Evolutionary conservation across 2,113 vertebrate genomes (phyloP).

Genomic region (Ramphastos sulfuratus): DNA sequence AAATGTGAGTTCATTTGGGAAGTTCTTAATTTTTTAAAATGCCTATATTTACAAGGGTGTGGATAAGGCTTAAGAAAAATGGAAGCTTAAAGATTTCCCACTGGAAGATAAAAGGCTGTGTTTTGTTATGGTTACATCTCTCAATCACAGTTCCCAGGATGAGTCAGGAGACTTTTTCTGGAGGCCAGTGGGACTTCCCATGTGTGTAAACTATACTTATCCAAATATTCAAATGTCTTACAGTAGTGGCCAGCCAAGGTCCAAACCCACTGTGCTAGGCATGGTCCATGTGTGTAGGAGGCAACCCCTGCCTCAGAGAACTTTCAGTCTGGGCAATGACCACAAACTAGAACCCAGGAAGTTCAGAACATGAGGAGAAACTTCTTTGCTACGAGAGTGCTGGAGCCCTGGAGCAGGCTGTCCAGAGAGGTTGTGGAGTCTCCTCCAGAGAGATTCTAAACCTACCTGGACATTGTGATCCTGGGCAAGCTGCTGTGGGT

Average conservation of each 20-base stretch:
- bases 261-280: not conserved
- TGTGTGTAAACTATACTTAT: not conserved
- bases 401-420: too few relatives aligned
- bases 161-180: not conserved
- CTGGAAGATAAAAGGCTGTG: not conserved
- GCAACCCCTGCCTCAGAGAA: not conserved
- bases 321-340: not conserved
- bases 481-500: too few relatives aligned
- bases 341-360: too few relatives aligned
- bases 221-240: not conserved
- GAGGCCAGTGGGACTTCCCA: conserved; percentile 29
- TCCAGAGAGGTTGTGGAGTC: too few relatives aligned
- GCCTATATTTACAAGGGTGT: not conserved
- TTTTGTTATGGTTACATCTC: conserved; percentile 30
- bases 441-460: too few relatives aligned
- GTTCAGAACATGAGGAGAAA: too few relatives aligned
- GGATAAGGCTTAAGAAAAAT: not conserved
- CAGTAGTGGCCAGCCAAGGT: not conserved
- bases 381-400: too few relatives aligned
- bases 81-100: not conserved
- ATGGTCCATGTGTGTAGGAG: not conserved
- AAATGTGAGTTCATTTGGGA: not conserved
- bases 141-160: not conserved
- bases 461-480: too few relatives aligned
- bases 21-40: not conserved